Evolutionary conservation across 2,113 vertebrate genomes (phyloP), one percentile per base, ranked within the genome.

Genomic region (Arizona elegans): DNA sequence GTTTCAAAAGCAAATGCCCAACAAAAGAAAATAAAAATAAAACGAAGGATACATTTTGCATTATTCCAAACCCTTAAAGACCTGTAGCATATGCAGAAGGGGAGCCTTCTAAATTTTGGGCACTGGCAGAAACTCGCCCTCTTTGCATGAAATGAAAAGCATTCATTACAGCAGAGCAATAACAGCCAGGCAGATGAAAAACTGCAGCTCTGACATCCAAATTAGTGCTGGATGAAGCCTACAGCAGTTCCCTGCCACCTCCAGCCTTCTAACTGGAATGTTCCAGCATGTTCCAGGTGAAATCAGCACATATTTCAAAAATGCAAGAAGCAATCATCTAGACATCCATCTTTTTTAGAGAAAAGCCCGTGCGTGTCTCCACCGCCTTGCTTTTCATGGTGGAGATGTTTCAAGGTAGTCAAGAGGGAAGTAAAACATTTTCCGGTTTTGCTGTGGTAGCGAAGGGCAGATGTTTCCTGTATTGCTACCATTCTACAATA

Each of bases 381-480:
- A 1, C 56, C 21, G 0, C 62, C 50, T 29, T 33, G 5, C n/a
- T 75, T 56, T 88, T 88, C 21, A 53, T 70, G 52, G 13, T 0
- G 55, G 58, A 2, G 0, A 6, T 50, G 17, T 75, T 54, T 92
- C 92, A 3, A 43, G 8, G 19, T 0, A 26, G 38, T 8, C 33
- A 1, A 13, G 50, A 0, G 1, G 19, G 29, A 81, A 24, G 54
- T 17, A 12, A 26, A 7, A 38, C 29, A 5, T 52, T 38, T 4
- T 0, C 0, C 0, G 13, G 53, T 0, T 29, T 17, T 21, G 29
- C 91, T 88, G 43, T 23, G 55, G 47, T 13, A n/a, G 75, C 6
- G 1, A 17, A 56, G n/a, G 91, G 52, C 33, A 75, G 23, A 29
- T 12, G 8, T 12, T n/a, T 54, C 59, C 47, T 52, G 2, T 3